Evolutionary conservation across 2,797 vertebrate species (phyloP).

Genomic region (Lagodon rhomboides): DNA sequence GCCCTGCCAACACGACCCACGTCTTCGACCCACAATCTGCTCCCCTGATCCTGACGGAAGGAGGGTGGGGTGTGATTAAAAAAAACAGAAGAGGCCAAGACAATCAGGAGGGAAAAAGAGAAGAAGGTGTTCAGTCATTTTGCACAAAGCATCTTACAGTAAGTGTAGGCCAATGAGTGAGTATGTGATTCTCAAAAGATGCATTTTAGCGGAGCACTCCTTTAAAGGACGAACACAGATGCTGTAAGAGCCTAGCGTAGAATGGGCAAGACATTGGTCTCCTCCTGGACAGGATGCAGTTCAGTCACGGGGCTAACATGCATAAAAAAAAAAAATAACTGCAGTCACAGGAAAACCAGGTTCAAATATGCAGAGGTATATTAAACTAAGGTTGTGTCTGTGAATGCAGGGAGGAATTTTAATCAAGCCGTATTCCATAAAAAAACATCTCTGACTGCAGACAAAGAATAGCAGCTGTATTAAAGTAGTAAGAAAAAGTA

Average conservation of each 20-base stretch:
- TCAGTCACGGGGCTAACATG: no score
- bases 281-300: no score
- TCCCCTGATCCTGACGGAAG: conserved; percentile 77
- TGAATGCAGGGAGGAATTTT: neutral
- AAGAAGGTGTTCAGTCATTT: conserved; percentile 12
- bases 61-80: conserved; percentile 53
- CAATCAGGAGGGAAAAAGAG: conserved; percentile 51
- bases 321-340: no score
- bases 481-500: neutral
- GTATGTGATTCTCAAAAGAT: neutral
- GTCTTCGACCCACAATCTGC: conserved; percentile 92
- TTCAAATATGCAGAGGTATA: conserved; percentile 2
- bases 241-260: no score
- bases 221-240: neutral
- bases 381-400: conserved; percentile 2
- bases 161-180: neutral
- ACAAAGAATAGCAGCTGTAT: neutral
- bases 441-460: neutral
- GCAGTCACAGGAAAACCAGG: neutral
- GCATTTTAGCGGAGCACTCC: neutral
- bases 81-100: conserved; percentile 62
- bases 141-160: conserved; percentile 18
- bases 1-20: conserved; percentile 90
- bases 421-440: neutral
- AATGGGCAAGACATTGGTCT: no score